Evolutionary conservation across 2,113 vertebrate genomes (phyloP).

Genomic region (Peromyscus leucopus): DNA sequence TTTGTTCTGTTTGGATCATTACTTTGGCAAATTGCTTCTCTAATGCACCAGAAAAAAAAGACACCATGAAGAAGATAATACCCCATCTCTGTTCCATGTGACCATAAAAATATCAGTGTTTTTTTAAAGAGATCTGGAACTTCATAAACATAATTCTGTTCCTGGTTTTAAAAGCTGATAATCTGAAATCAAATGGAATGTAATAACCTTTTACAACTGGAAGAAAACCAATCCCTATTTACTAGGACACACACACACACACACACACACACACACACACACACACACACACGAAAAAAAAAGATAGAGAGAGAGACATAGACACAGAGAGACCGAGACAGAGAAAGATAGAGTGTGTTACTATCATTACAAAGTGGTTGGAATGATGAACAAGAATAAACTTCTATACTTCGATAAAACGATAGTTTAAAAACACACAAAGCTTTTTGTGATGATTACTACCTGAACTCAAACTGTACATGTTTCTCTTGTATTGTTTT

Average conservation of each 20-base stretch:
- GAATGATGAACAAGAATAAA: neutral
- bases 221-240: neutral
- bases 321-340: neutral
- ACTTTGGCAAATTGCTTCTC: neutral
- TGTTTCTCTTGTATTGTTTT: neutral
- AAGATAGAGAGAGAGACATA: too few relatives aligned
- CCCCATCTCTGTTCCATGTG: neutral
- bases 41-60: neutral
- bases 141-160: neutral
- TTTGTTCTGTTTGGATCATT: neutral
- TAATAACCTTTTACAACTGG: neutral
- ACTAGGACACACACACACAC: neutral
- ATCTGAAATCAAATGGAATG: slow-evolving; percentile 27
- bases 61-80: neutral
- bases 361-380: neutral
- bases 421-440: neutral
- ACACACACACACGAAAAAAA: neutral
- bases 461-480: neutral
- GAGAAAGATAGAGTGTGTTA: neutral
- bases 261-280: neutral
- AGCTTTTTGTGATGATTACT: neutral
- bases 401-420: neutral
- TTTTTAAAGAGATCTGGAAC: neutral
- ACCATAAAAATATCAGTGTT: neutral
- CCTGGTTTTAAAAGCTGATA: neutral